Base-by-base conservation (phyloP, 1,140 invertebrate genomes). In the Papilio dardanus region DNA sequence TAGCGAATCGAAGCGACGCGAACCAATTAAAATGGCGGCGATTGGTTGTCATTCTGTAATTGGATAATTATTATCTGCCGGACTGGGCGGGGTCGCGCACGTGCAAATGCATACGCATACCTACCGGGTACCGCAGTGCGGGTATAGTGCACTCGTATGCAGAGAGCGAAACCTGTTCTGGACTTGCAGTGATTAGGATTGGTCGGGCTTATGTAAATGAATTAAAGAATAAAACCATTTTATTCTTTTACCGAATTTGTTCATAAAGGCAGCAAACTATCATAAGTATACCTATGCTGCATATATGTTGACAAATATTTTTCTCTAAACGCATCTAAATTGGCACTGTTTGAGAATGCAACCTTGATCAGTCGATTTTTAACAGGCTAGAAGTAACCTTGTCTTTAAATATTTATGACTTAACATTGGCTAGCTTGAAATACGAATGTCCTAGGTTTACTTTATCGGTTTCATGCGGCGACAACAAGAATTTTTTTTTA, bases 51-150 rank as follows among this genome's bases (percentile, higher is more conserved):
- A 90, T 88, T 86, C 81, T 83, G 86, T 91, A 92, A 92, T 92
- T 92, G 90, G 90, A 88, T 92, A 88, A 90, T 92, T 92, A 92
- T 91, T 88, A 90, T 90, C 86, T 85, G 84, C 81, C 46, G 73
- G 76, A 74, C 74, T 82, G 88, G 90, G 89, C 88, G 90, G 81
- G 82, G 86, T 71, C 81, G 68, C 58, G 42, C 74, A 76, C 76
- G 40, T 81, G 77, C 74, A 77, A 74, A 74, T 74, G 75, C 74
- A 69, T 75, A 73, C 46, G 42, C 67, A 77, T 76, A 78, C 71
- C 54, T 66, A 58, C 42, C 28, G 40, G 24, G 37, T 30, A 54
- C 71, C 46, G 71, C 71, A 73, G 71, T 73, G 71, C 71, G 58
- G 71, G 12, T 50, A 50, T 24, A 46, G 46, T 73, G 71, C 30